phyloP scores from a whole-genome alignment of 2,888 invertebrate genomes.

The Amblyjoppa fuscipennis region DNA sequence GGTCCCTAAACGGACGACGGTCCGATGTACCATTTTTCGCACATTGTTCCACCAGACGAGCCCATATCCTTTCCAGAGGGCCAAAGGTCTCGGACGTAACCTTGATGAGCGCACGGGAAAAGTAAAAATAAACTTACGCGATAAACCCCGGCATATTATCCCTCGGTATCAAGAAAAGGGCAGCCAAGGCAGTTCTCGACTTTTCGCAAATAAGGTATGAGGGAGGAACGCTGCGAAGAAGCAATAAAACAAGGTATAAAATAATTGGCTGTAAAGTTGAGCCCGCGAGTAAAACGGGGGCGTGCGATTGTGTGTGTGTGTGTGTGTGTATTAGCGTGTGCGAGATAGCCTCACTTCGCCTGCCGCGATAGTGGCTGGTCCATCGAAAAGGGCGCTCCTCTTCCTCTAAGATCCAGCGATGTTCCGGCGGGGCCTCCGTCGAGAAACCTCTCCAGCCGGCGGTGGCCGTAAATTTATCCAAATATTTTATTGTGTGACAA shows the following conservation, averaged over 20 bases:
- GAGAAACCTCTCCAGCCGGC: constrained; percentile 48
- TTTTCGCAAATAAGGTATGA: constrained; percentile 35
- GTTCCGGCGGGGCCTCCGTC: constrained; percentile 29
- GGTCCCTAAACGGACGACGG: neutral
- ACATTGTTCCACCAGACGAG: neutral
- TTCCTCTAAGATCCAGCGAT: constrained; percentile 20
- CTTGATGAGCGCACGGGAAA: neutral
- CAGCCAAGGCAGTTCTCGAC: neutral
- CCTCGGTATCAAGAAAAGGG: constrained; percentile 4
- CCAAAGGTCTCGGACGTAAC: neutral
- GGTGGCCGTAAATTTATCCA: constrained; percentile 81
- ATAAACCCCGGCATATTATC: constrained; percentile 9
- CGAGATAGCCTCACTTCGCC: constrained; percentile 25
- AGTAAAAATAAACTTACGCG: neutral
- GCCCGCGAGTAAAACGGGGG: constrained; percentile 70
- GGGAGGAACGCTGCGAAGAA: constrained; percentile 41
- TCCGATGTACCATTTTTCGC: neutral
- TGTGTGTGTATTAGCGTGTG: constrained; percentile 6
- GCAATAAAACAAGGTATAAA: constrained; percentile 82
- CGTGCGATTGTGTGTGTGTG: constrained; percentile 34
- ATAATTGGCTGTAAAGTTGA: constrained; percentile 84
- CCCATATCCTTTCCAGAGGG: neutral
- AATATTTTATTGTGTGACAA: constrained; percentile 85
- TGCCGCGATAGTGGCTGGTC: constrained; percentile 25
- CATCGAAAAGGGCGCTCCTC: constrained; percentile 44